These are phyloP conservation scores for Enoplosus armatus DNA, from an alignment of 2,797 vertebrate species.

Conservation along the genomic window DNA sequence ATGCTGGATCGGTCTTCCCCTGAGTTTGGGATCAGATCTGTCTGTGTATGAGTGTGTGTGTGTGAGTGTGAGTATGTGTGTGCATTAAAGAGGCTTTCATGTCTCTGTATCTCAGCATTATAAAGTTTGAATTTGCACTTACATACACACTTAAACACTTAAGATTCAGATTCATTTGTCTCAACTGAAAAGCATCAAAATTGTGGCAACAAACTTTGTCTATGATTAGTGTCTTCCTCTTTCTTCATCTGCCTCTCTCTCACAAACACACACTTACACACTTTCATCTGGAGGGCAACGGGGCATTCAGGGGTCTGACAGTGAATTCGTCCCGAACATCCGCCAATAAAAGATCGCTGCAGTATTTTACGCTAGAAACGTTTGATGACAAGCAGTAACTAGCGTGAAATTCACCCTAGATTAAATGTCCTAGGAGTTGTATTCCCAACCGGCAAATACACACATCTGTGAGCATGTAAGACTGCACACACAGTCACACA, in stretches of 20 bases:
- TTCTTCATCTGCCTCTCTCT: not conserved
- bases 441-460: constrained; percentile 73
- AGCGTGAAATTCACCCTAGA: constrained; percentile 87
- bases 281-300: constrained; percentile 57
- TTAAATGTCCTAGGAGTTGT: constrained; percentile 86
- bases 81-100: constrained; percentile 9
- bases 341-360: constrained; percentile 76
- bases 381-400: constrained; percentile 89
- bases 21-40: constrained; percentile 58
- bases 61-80: constrained; percentile 18
- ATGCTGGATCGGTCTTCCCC: constrained; percentile 61
- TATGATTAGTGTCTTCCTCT: constrained; percentile 10
- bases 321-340: constrained; percentile 72
- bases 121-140: constrained; percentile 42
- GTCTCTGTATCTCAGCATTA: constrained; percentile 16
- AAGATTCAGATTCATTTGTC: constrained; percentile 36
- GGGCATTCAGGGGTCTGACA: constrained; percentile 69
- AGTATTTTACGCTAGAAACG: constrained; percentile 82
- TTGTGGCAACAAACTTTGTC: constrained; percentile 42
- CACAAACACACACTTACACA: constrained; percentile 33
- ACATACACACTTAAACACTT: constrained; percentile 28
- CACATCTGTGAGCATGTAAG: constrained; percentile 60
- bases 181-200: constrained; percentile 46
- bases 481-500: constrained; percentile 18
- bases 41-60: constrained; percentile 35